These are phyloP conservation scores for Odontamblyopus lacepedii DNA, from an alignment of 2,797 vertebrate genomes.

Conservation along the genomic window DNA sequence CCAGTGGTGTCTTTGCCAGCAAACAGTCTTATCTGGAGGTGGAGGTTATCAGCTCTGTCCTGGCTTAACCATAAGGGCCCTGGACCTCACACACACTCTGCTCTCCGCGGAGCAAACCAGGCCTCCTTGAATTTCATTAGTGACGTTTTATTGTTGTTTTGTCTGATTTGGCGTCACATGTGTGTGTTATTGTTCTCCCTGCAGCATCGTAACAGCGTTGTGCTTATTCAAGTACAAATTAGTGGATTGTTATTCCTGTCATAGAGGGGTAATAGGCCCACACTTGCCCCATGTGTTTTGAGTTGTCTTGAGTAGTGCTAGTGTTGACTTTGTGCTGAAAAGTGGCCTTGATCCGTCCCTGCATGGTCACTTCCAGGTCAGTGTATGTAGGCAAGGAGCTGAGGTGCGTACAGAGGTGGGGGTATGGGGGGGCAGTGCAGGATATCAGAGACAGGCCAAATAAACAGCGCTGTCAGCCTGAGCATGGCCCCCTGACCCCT, in stretches of 20 bases:
- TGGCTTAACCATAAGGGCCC: slow-evolving; percentile 50
- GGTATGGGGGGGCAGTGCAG: slow-evolving; percentile 62
- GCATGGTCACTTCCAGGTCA: slow-evolving; percentile 77
- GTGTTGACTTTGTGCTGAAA: slow-evolving; percentile 74
- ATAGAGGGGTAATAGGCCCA: slow-evolving; percentile 63
- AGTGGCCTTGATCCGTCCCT: slow-evolving; percentile 76
- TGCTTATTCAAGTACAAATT: slow-evolving; percentile 57
- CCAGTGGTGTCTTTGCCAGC: slow-evolving; percentile 51
- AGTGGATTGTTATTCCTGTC: slow-evolving; percentile 69
- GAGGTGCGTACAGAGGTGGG: slow-evolving; percentile 23
- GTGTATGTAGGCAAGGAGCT: slow-evolving; percentile 60
- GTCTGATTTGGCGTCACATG: slow-evolving; percentile 33
- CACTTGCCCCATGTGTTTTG: slow-evolving; percentile 76
- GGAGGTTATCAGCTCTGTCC: slow-evolving; percentile 68
- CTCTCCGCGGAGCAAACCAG: slow-evolving; percentile 30
- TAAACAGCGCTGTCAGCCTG: slow-evolving; percentile 79
- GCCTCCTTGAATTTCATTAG: slow-evolving; percentile 22
- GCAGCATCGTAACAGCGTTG: slow-evolving; percentile 39
- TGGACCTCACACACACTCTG: slow-evolving; percentile 62
- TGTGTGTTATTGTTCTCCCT: slow-evolving; percentile 49
- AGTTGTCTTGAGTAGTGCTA: slow-evolving; percentile 70
- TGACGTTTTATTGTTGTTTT: slow-evolving; percentile 17
- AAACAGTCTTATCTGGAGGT: slow-evolving; percentile 66
- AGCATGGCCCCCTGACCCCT: slow-evolving; percentile 77
- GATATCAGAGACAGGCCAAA: slow-evolving; percentile 82